phyloP scores from a whole-genome alignment of 1,140 invertebrate species.

The Doryteuthis pealeii region DNA sequence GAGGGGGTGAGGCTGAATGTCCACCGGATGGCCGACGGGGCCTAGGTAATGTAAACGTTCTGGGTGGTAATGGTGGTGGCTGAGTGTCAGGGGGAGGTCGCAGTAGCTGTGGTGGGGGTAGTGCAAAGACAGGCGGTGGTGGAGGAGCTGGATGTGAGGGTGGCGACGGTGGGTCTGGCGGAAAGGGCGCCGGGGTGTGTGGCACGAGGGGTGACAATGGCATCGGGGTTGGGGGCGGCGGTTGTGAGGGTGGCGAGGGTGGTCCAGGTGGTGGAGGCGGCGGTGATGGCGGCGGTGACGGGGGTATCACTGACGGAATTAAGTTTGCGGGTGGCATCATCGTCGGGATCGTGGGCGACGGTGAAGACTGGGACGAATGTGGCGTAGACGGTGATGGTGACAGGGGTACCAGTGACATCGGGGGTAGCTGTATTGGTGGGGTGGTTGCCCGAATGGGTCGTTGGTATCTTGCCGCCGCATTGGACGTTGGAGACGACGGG shows the following conservation, averaged over 20 bases:
- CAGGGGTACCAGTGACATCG: no score
- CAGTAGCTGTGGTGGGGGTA: not conserved
- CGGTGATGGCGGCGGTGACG: not conserved
- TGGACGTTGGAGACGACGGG: no score
- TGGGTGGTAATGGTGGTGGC: not conserved
- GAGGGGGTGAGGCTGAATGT: no score
- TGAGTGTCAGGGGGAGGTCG: not conserved
- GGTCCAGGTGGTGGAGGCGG: not conserved
- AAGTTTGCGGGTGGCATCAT: no score
- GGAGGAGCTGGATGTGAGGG: not conserved
- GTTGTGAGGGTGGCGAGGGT: not conserved
- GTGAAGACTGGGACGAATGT: not conserved
- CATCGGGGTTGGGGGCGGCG: not conserved
- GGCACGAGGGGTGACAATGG: not conserved
- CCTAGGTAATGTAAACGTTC: no score
- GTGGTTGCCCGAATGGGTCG: no score
- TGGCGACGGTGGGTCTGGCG: not conserved
- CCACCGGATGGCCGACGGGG: no score
- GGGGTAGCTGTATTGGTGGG: no score
- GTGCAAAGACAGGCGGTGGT: not conserved
- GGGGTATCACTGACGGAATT: not conserved
- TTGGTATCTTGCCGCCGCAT: no score
- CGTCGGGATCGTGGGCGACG: no score
- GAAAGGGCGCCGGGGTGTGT: not conserved
- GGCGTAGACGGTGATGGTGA: not conserved